Conservation (phyloP, 2,888 invertebrate species). For the Hymenopus coronatus region DNA sequence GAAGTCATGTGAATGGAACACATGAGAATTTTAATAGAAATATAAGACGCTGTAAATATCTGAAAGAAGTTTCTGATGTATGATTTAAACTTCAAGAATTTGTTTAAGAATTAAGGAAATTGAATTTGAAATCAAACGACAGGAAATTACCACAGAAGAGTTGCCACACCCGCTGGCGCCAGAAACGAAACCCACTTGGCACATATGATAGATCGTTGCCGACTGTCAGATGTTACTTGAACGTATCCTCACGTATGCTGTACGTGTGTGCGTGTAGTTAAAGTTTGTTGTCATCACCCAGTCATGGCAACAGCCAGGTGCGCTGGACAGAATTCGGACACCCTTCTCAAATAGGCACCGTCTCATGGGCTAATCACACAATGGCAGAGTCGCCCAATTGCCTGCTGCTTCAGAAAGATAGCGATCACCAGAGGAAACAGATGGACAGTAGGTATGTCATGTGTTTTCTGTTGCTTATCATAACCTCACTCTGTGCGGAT, state of each 20-base stretch:
- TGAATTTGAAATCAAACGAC: too few species aligned
- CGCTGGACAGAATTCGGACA: not conserved
- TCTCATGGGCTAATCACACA: not conserved
- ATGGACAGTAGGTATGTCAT: not conserved
- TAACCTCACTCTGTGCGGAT: too few species aligned
- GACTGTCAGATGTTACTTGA: not conserved
- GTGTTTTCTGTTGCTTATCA: not conserved
- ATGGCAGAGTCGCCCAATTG: not conserved
- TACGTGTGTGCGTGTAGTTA: not conserved
- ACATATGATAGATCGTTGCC: not conserved
- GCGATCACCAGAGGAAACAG: not conserved
- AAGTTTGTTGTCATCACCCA: not conserved
- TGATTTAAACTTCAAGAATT: too few species aligned
- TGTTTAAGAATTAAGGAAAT: too few species aligned
- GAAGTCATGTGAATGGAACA: too few species aligned
- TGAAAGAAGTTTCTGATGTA: too few species aligned
- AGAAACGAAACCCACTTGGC: not conserved
- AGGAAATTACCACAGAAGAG: not conserved
- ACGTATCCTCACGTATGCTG: not conserved
- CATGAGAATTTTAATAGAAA: too few species aligned
- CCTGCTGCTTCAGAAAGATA: not conserved
- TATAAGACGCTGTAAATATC: too few species aligned
- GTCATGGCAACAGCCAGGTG: not conserved
- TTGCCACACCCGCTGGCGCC: not conserved
- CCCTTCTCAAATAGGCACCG: not conserved